phyloP scores from a whole-genome alignment of 2,888 invertebrate species.

The Lucinisca nassula region DNA sequence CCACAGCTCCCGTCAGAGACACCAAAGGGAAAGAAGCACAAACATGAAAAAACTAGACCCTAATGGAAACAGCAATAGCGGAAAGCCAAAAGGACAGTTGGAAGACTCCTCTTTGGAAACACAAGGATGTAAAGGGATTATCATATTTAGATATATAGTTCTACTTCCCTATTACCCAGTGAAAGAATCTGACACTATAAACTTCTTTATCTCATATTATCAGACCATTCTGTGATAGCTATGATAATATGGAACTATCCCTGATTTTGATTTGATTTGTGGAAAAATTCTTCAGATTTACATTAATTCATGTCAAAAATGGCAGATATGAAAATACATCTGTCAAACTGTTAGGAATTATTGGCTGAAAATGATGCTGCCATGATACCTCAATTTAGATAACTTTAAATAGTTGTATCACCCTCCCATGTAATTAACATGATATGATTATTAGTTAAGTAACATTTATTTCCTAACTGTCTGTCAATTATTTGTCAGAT shows the following conservation, averaged over 20 bases:
- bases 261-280: conserved; percentile 4
- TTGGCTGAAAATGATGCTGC: not conserved
- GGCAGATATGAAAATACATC: not conserved
- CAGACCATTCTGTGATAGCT: not conserved
- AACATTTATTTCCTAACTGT: too few relatives aligned
- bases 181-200: conserved; percentile 5
- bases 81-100: too few relatives aligned
- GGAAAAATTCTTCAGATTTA: not conserved
- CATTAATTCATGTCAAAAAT: conserved; percentile 1
- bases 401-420: not conserved
- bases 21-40: too few relatives aligned
- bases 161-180: not conserved
- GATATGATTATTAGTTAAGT: too few relatives aligned
- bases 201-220: not conserved
- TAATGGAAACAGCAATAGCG: too few relatives aligned
- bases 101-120: too few relatives aligned
- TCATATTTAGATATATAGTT: not conserved
- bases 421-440: too few relatives aligned
- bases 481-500: too few relatives aligned
- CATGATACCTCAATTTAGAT: not conserved
- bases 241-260: not conserved
- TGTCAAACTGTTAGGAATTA: not conserved
- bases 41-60: too few relatives aligned
- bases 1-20: too few relatives aligned
- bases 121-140: too few relatives aligned